Conservation (phyloP, 2,888 invertebrate species). For the Apamea anceps region DNA sequence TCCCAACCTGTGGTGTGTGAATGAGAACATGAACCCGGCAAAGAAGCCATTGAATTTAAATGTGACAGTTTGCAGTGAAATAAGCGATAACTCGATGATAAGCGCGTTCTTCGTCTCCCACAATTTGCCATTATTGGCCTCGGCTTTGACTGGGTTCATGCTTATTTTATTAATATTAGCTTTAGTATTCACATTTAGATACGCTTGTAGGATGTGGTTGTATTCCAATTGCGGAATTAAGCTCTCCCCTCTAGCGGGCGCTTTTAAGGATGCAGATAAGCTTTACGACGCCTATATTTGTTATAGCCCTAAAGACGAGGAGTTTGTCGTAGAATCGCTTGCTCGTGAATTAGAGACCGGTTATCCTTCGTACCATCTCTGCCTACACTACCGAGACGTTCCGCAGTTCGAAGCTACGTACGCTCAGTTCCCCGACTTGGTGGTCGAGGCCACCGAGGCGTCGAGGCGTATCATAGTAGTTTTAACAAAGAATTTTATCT, state of each 20-base stretch:
- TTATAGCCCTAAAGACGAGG: constrained; percentile 97
- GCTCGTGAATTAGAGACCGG: constrained; percentile 96
- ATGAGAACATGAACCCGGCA: constrained; percentile 92
- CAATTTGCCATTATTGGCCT: constrained; percentile 95
- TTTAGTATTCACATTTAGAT: constrained; percentile 95
- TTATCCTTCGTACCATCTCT: constrained; percentile 94
- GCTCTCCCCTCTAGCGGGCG: constrained; percentile 93
- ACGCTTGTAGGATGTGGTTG: constrained; percentile 96
- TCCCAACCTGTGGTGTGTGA: constrained; percentile 94
- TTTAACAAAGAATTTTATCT: constrained; percentile 96
- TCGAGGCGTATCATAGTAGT: constrained; percentile 96
- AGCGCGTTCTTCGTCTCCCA: constrained; percentile 95
- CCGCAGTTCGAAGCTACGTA: constrained; percentile 93
- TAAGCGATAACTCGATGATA: constrained; percentile 94
- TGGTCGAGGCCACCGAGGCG: constrained; percentile 96
- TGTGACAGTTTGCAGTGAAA: constrained; percentile 96
- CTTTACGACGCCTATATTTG: constrained; percentile 98
- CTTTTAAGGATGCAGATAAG: constrained; percentile 95
- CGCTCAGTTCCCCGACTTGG: constrained; percentile 93
- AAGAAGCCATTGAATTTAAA: constrained; percentile 95
- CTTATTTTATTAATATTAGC: constrained; percentile 94
- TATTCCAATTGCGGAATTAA: constrained; percentile 96
- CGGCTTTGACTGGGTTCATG: constrained; percentile 94
- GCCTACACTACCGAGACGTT: constrained; percentile 96
- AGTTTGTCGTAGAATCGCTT: constrained; percentile 96